These are phyloP conservation scores for Isurus oxyrinchus DNA, from an alignment of 2,113 vertebrate genomes.

Conservation along the genomic window DNA sequence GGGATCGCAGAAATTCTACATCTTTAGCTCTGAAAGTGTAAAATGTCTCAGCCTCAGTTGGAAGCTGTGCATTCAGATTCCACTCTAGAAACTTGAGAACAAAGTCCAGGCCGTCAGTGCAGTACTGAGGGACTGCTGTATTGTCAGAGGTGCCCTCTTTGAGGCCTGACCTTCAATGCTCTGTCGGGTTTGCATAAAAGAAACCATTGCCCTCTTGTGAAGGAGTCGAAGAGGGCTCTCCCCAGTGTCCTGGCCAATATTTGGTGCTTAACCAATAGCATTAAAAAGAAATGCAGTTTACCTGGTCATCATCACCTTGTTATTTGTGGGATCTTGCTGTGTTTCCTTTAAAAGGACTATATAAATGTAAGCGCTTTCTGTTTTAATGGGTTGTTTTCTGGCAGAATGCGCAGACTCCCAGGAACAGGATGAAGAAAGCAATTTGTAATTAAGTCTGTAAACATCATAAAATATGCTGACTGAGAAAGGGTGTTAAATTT, in stretches of 20 bases:
- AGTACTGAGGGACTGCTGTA: neutral
- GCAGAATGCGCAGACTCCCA: neutral
- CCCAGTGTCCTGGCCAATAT: neutral
- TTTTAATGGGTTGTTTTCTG: neutral
- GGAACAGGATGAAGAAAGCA: neutral
- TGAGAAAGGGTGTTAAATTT: too few species aligned
- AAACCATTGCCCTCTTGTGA: neutral
- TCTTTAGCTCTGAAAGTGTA: too few species aligned
- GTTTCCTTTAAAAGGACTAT: neutral
- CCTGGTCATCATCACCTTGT: neutral
- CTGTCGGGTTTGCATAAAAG: neutral
- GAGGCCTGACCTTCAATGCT: neutral
- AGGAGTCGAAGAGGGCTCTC: neutral
- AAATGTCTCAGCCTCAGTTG: too few species aligned
- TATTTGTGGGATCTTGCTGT: neutral
- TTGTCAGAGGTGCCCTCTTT: neutral
- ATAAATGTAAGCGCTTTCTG: neutral
- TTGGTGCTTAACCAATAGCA: neutral
- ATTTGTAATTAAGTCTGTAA: neutral
- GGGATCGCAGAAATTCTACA: too few species aligned
- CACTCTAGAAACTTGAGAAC: neutral
- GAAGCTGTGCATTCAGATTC: too few species aligned
- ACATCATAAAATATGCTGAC: neutral
- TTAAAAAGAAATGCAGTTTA: neutral
- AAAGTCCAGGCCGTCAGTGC: neutral